Evolutionary conservation across 1,140 invertebrate genomes (phyloP), one percentile per base, ranked within the genome.

Genomic region (Brachystomella parvula): DNA sequence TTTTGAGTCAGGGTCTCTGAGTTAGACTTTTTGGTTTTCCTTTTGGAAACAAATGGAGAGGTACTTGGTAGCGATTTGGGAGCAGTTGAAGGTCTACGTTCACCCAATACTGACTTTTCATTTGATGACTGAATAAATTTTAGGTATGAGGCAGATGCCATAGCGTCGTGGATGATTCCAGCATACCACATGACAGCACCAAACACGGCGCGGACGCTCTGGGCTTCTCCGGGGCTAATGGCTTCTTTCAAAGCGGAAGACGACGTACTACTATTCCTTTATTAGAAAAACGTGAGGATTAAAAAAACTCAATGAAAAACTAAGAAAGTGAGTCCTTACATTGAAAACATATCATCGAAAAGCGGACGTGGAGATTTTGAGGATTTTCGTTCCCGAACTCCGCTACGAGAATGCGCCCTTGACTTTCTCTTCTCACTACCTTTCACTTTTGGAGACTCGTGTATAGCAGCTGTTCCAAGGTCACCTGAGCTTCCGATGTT

Each of bases 131-230:
- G 28, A 24, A 53, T 60, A 17, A 29, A 33, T 28, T 30, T 26
- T 0, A 98, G 80, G 76, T 94, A 98, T 2, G 94, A 92, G 0
- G 94, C 92, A 76, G 92, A 95, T 0, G 94, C 93, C 88, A 98
- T 97, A 3, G 94, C 94, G 77, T 98, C 95, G 76, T 96, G 92
- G 0, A 96, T 92, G 47, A 98, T 89, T 1, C 92, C 94, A 82
- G 97, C 94, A 77, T 98, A 95, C 94, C 94, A 98, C 1, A 98
- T 78, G 74, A 97, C 88, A 0, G 95, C 93, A 0, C 94, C 94
- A 79, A 98, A 99, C 0, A 96, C 89, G 0, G 93, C 89, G 3
- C 96, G 82, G 2, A 96, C 78, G 74, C 91, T 90, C 77, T 98
- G 94, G 0, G 93, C 94, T 21, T 95, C 87, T 0, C 92, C 92